Percentiles rank a stretch among this genome's conserved stretches.
Evolutionary conservation across 2,113 vertebrate genomes (phyloP).

Genomic region (Beaufortia kweichowensis): DNA sequence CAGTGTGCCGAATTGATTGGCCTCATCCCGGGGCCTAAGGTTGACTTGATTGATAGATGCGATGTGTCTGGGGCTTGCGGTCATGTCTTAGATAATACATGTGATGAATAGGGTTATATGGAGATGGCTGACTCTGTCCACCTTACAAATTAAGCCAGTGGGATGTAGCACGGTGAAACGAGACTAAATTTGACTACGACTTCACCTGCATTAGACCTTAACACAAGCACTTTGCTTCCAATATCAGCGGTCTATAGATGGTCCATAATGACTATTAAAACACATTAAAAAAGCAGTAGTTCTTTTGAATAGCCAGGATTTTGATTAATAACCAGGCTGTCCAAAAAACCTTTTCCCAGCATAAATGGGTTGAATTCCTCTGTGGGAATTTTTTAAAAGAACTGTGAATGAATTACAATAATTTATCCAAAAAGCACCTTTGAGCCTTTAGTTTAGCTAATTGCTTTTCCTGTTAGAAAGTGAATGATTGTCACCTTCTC

Average conservation of each 20-base stretch:
- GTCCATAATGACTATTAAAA: constrained; percentile 20
- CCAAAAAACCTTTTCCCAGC: constrained; percentile 7
- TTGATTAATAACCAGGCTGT: constrained; percentile 15
- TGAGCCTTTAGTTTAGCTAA: constrained; percentile 42
- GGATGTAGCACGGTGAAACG: constrained; percentile 34
- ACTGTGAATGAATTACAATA: constrained; percentile 35
- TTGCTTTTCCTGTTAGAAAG: constrained; percentile 35
- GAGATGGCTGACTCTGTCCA: constrained; percentile 14
- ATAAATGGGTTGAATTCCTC: constrained; percentile 22
- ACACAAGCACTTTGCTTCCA: neutral
- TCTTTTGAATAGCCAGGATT: neutral
- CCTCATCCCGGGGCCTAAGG: constrained; percentile 37
- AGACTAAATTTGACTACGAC: constrained; percentile 1
- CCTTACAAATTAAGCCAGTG: constrained; percentile 3
- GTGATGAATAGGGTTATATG: constrained; percentile 52
- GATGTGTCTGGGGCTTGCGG: constrained; percentile 26
- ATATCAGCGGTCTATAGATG: neutral
- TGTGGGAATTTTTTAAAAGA: constrained; percentile 11
- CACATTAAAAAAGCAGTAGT: neutral
- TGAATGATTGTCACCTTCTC: constrained; percentile 29
- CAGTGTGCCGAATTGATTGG: constrained; percentile 52
- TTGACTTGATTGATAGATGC: constrained; percentile 49
- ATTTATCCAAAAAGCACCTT: constrained; percentile 44
- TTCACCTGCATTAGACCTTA: neutral
- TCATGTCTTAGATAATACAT: constrained; percentile 41